Evolutionary conservation across 2,797 vertebrate species (phyloP).

Genomic region (Scyliorhinus canicula): DNA sequence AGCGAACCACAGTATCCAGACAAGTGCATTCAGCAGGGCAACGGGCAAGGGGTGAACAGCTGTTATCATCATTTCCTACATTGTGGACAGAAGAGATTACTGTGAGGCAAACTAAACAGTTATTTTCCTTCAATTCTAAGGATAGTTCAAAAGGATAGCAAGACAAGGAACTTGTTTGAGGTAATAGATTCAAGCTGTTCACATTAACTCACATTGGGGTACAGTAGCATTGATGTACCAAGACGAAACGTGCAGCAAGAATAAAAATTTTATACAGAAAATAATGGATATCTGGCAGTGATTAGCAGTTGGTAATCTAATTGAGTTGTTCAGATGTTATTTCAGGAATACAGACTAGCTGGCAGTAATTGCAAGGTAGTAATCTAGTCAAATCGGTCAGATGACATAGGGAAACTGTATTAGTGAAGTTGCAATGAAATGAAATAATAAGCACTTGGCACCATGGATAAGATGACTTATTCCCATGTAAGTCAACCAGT

Average conservation of each 20-base stretch:
- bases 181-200: constrained; percentile 37
- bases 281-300: not conserved
- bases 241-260: not conserved
- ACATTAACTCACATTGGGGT: not conserved
- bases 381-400: not conserved
- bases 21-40: constrained; percentile 91
- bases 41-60: constrained; percentile 81
- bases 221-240: constrained; percentile 6
- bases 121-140: constrained; percentile 24
- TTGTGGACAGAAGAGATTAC: constrained; percentile 42
- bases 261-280: not conserved
- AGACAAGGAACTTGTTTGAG: not conserved
- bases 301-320: not conserved
- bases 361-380: not conserved
- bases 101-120: not conserved
- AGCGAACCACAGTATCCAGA: constrained; percentile 92
- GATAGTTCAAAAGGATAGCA: constrained; percentile 31
- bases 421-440: not conserved
- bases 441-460: not conserved
- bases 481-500: not conserved
- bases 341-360: not conserved
- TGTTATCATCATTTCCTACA: constrained; percentile 88
- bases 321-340: not conserved
- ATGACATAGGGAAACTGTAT: not conserved
- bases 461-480: not conserved